phyloP scores from a whole-genome alignment of 92 coral and sea anemone genomes.

The Pocillopora meandrina region DNA sequence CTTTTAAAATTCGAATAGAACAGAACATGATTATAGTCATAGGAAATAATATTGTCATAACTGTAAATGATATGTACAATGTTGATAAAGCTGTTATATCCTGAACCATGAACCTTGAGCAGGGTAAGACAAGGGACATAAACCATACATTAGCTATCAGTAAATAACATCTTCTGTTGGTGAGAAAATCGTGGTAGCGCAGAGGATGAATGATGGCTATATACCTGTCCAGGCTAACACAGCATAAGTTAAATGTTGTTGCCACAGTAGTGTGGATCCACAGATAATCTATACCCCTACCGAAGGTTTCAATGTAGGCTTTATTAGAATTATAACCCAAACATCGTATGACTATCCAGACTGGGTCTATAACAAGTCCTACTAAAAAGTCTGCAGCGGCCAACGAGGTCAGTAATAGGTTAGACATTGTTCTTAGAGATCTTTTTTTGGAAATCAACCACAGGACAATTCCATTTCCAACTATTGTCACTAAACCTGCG shows the following conservation, averaged over 20 bases:
- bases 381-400: conserved; percentile 6
- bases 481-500: neutral
- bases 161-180: neutral
- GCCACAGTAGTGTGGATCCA: conserved; percentile 11
- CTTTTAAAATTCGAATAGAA: conserved; percentile 8
- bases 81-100: neutral
- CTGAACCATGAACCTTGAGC: neutral
- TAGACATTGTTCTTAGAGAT: conserved; percentile 4
- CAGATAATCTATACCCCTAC: neutral
- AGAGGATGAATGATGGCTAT: conserved; percentile 4
- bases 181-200: neutral
- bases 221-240: conserved; percentile 6
- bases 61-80: neutral
- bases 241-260: conserved; percentile 4
- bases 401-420: neutral
- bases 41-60: neutral
- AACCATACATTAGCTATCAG: conserved; percentile 1
- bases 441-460: neutral
- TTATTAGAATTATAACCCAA: neutral
- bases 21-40: neutral
- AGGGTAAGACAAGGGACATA: neutral
- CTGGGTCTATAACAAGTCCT: neutral
- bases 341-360: neutral
- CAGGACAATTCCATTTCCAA: conserved; percentile 8
- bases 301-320: neutral